Evolutionary conservation across 2,797 vertebrate species (phyloP).

Genomic region (Sphenopsis melanotis): DNA sequence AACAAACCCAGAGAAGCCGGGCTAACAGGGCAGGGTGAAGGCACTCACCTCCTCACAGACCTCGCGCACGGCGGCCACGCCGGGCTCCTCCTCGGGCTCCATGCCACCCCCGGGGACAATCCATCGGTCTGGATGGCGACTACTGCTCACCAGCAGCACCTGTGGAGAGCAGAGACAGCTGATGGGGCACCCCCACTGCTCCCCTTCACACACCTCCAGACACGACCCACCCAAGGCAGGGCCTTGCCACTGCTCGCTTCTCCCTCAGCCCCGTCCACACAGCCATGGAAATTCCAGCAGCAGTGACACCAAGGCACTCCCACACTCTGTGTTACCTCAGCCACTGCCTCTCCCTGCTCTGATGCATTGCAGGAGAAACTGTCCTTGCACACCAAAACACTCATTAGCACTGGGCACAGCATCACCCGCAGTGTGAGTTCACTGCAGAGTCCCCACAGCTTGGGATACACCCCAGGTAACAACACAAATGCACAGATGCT

Average conservation of each 20-base stretch:
- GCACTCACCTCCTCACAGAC: slow-evolving; percentile 95
- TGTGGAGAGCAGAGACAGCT: slow-evolving; percentile 53
- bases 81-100: slow-evolving; percentile 97
- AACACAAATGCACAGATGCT: neutral
- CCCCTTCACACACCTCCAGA: neutral
- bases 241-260: neutral
- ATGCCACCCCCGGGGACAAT: slow-evolving; percentile 98
- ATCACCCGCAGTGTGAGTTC: accelerated
- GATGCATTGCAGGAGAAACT: accelerated
- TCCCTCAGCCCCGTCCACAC: neutral
- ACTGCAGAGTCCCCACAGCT: neutral
- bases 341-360: neutral
- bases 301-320: neutral
- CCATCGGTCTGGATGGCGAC: slow-evolving; percentile 96
- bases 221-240: accelerated
- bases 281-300: neutral
- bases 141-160: slow-evolving; percentile 98
- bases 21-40: accelerated
- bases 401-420: neutral
- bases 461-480: accelerated
- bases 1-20: accelerated
- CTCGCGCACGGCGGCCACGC: slow-evolving; percentile 90
- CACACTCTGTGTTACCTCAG: neutral
- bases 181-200: neutral
- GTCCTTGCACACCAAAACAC: neutral